These are phyloP conservation scores for Palythoa grandiflora DNA, from an alignment of 92 coral and sea anemone species.

Conservation along the genomic window DNA sequence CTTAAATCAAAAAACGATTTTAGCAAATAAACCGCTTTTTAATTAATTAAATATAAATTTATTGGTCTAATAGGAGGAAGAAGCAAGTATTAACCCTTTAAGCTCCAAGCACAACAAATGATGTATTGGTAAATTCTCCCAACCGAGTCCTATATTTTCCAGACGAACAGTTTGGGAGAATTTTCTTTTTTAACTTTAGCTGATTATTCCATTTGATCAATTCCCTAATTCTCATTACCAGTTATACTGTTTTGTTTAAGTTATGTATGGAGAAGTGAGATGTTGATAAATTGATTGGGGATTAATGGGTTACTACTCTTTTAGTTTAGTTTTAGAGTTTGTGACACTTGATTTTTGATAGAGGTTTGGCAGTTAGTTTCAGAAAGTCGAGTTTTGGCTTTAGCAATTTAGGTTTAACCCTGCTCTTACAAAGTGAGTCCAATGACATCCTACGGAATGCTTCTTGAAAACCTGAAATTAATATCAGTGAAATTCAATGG, in stretches of 20 bases:
- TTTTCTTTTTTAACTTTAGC: no score
- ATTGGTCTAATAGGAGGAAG: neutral
- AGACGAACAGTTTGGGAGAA: no score
- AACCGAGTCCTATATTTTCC: no score
- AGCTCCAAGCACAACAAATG: no score
- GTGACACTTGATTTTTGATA: neutral
- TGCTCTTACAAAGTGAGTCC: constrained; percentile 51
- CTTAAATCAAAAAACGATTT: no score
- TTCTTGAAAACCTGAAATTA: constrained; percentile 46
- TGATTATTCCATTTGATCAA: no score
- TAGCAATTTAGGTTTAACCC: constrained; percentile 6
- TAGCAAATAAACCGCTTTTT: neutral
- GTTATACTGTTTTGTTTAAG: no score
- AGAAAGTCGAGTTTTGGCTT: constrained; percentile 11
- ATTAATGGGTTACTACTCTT: neutral
- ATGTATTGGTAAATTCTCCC: no score
- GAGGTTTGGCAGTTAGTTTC: neutral
- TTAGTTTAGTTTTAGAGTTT: neutral
- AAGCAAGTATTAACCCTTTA: neutral
- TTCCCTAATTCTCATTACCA: no score
- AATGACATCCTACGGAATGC: constrained; percentile 54
- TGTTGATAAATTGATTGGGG: no score
- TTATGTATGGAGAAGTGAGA: no score
- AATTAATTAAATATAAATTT: neutral
- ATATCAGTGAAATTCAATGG: constrained; percentile 18